Evolutionary conservation across 2,888 invertebrate species (phyloP).

Genomic region (Cephus rjabovi): DNA sequence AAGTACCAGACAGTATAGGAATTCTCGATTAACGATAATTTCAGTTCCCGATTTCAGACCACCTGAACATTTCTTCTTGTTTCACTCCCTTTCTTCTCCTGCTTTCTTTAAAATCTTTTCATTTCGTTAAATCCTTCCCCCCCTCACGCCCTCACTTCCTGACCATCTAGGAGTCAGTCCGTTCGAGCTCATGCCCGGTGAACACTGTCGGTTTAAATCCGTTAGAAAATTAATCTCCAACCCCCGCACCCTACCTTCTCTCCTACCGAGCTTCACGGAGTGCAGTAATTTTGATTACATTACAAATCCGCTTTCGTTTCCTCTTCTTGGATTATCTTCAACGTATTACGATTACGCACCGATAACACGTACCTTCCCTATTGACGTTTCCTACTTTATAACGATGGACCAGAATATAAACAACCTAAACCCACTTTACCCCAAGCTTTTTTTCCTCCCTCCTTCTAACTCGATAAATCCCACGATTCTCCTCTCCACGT

Average conservation of each 20-base stretch:
- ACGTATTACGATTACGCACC: neutral
- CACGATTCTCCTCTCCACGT: neutral
- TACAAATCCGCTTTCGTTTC: conserved; percentile 14
- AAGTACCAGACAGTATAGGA: neutral
- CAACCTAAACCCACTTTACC: neutral
- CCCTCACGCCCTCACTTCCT: neutral
- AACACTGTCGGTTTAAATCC: conserved; percentile 23
- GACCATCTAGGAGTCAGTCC: neutral
- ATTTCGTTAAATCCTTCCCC: neutral
- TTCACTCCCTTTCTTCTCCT: neutral
- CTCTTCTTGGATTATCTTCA: neutral
- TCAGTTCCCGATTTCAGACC: neutral
- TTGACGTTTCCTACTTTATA: neutral
- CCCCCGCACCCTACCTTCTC: conserved; percentile 1
- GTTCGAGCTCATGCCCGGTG: neutral
- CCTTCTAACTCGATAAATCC: neutral
- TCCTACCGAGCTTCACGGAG: neutral
- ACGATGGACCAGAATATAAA: neutral
- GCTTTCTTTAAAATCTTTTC: neutral
- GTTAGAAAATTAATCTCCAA: conserved; percentile 34
- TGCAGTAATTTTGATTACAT: conserved; percentile 33
- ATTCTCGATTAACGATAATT: neutral
- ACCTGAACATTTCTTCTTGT: neutral
- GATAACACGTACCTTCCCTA: neutral
- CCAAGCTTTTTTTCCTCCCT: neutral